phyloP scores from a whole-genome alignment of 2,888 invertebrate species.

The Prosapia bicincta region DNA sequence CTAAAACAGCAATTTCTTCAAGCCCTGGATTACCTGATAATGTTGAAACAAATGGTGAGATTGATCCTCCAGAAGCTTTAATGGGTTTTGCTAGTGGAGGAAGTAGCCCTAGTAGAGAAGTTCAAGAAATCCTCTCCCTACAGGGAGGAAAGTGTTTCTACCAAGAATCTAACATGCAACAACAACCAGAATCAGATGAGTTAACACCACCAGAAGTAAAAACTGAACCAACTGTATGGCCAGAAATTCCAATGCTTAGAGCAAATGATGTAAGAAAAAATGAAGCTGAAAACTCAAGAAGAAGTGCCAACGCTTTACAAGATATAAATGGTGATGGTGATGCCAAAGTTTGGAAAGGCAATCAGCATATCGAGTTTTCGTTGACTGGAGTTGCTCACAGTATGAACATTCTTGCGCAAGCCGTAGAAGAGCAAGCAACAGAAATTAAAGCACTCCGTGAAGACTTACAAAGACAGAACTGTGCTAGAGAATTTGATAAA shows the following conservation, averaged over 20 bases:
- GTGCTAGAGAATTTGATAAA: constrained; percentile 24
- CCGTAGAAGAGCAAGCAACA: constrained; percentile 16
- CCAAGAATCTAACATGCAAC: constrained; percentile 21
- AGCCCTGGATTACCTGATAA: constrained; percentile 11
- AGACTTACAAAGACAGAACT: constrained; percentile 16
- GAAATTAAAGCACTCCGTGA: constrained; percentile 19
- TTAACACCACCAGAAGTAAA: constrained; percentile 11
- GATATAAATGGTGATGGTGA: constrained; percentile 11
- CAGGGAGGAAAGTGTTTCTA: constrained; percentile 43
- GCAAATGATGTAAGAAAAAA: constrained; percentile 15
- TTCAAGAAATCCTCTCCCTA: constrained; percentile 78
- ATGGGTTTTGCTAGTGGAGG: constrained; percentile 63
- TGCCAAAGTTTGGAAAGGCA: constrained; percentile 11
- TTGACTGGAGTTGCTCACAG: constrained; percentile 6
- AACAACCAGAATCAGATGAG: constrained; percentile 15
- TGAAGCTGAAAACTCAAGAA: constrained; percentile 14
- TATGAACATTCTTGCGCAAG: constrained; percentile 11
- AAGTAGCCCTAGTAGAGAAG: constrained; percentile 86
- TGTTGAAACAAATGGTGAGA: constrained; percentile 35
- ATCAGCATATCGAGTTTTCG: constrained; percentile 12
- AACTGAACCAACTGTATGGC: constrained; percentile 14
- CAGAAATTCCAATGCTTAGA: constrained; percentile 20
- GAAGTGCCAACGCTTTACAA: constrained; percentile 4
- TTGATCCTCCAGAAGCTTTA: constrained; percentile 41
- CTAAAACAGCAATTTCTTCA: constrained; percentile 10